Evolutionary conservation across 1,140 invertebrate species (phyloP), one percentile per base, ranked within the genome.

Genomic region (Macrotrachela quadricornifera): DNA sequence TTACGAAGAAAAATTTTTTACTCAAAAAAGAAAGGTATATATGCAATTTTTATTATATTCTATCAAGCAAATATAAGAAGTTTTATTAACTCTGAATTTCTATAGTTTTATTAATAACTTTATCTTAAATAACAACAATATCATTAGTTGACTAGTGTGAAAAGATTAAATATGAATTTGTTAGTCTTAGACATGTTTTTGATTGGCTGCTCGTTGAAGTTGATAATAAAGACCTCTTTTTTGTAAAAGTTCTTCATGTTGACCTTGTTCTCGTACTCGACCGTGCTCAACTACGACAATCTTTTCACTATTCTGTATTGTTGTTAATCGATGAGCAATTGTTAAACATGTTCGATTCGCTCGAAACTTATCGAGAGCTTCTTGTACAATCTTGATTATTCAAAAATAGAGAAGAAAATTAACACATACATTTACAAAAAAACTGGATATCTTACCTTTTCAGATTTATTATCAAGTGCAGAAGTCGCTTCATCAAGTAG

Each of bases 401-500:
- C 78, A 10, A 80, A 78, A 69, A 88, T 84, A 49, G 88, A 64
- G 0, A 84, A 84, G 1, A 83, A 86, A 0, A 84, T 90, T 0
- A 84, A 84, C 64, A 87, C 85, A 64, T 88, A 84, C 46, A 88
- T 68, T 3, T 88, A 64, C 16, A 85, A 68, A 56, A 79, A 67
- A 1, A 84, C 75, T n/a, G 44, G 6, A 15, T n/a, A 37, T 44
- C 38, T 38, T 11, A 39, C 46, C 8, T 18, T 30, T 43, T 13
- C 18, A 36, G 21, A 68, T 59, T 37, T 64, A 53, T 55, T 68
- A 72, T 97, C 92, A 46, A 99, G 72, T 39, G 85, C 88, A 44
- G 90, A 95, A 3, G 92, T 97, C 6, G 92, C 92, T 73, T 99
- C 92, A 66, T 97, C 92, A 69, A 95, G 97, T 18, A 96, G 74